phyloP scores from a whole-genome alignment of 2,888 invertebrate species.

The Dryobota labecula region DNA sequence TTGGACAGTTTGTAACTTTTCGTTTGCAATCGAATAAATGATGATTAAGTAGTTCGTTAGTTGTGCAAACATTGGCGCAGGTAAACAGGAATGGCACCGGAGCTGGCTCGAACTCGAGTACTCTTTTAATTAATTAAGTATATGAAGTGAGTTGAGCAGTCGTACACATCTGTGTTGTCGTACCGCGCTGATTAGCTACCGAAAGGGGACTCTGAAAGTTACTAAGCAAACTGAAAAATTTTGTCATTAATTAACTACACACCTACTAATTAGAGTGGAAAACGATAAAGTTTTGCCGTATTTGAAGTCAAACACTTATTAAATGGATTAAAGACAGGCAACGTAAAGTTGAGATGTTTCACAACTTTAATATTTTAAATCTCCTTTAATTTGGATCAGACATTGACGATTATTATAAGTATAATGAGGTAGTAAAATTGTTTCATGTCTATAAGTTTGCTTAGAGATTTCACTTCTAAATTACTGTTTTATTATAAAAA shows the following conservation, averaged over 20 bases:
- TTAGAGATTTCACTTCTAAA: neutral
- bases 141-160: constrained; percentile 79
- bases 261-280: constrained; percentile 60
- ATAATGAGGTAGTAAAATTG: neutral
- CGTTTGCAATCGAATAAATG: constrained; percentile 73
- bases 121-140: constrained; percentile 89
- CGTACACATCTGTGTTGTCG: constrained; percentile 70
- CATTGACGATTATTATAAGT: constrained; percentile 1
- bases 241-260: constrained; percentile 64
- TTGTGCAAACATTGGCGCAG: constrained; percentile 82
- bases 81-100: constrained; percentile 80
- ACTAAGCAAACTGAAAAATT: constrained; percentile 66
- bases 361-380: constrained; percentile 44
- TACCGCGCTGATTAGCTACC: constrained; percentile 74
- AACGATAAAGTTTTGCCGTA: constrained; percentile 56
- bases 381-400: constrained; percentile 32
- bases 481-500: too few relatives aligned
- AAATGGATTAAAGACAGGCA: constrained; percentile 53
- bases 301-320: constrained; percentile 59
- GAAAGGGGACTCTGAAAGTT: constrained; percentile 67
- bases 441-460: neutral
- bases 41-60: constrained; percentile 85
- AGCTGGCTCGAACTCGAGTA: constrained; percentile 77
- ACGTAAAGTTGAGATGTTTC: constrained; percentile 46
- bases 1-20: constrained; percentile 61